phyloP scores from a whole-genome alignment of 2,797 vertebrate genomes.

The Gymnodraco acuticeps region DNA sequence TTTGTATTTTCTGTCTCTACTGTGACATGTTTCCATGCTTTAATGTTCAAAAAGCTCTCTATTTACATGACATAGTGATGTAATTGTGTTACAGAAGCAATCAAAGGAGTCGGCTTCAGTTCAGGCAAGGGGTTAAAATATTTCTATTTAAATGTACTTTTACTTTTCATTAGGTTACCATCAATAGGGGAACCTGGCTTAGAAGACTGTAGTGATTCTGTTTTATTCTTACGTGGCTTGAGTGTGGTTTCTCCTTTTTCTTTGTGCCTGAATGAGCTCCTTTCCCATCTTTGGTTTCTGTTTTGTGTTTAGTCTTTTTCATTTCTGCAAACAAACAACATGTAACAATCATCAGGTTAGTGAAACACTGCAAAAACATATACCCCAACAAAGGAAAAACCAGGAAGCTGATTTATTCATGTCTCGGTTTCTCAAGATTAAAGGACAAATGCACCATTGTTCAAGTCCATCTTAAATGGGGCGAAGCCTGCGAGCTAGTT shows the following conservation, averaged over 20 bases:
- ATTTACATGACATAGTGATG: too few relatives aligned
- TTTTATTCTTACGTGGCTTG: slow-evolving; percentile 69
- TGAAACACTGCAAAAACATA: neutral
- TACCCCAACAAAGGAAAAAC: neutral
- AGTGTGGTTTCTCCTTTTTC: slow-evolving; percentile 72
- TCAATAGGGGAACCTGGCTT: neutral
- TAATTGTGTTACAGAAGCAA: too few relatives aligned
- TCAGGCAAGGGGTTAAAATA: neutral
- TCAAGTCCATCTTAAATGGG: neutral
- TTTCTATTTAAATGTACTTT: neutral
- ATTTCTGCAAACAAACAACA: slow-evolving; percentile 62
- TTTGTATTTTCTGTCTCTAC: too few relatives aligned
- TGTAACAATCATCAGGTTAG: neutral
- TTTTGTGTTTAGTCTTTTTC: slow-evolving; percentile 62
- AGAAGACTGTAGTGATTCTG: neutral
- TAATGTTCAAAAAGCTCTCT: too few relatives aligned
- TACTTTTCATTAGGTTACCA: neutral
- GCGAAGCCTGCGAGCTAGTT: too few relatives aligned
- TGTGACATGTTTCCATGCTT: too few relatives aligned
- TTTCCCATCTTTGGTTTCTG: slow-evolving; percentile 74
- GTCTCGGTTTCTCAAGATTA: neutral
- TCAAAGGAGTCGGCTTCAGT: too few relatives aligned
- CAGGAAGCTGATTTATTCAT: neutral
- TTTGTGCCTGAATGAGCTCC: slow-evolving; percentile 63
- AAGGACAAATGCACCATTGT: neutral